phyloP scores from a whole-genome alignment of 2,113 vertebrate species.

The Platanista minor region DNA sequence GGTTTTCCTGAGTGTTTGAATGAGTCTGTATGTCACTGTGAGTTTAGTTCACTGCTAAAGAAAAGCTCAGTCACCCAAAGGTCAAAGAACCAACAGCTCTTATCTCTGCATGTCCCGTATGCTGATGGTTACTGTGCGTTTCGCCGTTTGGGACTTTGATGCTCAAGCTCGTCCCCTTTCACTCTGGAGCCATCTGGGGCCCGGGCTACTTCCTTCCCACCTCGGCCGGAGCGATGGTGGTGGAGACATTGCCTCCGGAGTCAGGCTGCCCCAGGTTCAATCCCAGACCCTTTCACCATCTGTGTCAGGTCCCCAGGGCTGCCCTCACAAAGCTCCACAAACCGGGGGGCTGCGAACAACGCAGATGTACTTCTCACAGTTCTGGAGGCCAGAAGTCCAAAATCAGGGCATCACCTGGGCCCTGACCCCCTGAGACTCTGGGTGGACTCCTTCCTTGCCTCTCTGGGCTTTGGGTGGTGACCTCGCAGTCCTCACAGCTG shows the following conservation, averaged over 20 bases:
- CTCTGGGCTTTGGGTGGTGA: accelerated
- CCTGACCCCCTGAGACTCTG: neutral
- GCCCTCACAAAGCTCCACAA: too few species aligned
- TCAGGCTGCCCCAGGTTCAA: neutral
- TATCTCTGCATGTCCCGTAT: accelerated
- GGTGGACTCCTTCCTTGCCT: accelerated
- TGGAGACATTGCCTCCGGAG: accelerated
- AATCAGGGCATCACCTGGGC: accelerated
- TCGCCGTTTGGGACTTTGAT: accelerated
- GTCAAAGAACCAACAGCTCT: neutral
- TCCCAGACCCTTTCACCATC: accelerated
- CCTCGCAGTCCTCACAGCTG: accelerated
- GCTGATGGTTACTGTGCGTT: accelerated
- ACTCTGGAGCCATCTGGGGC: accelerated
- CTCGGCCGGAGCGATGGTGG: accelerated
- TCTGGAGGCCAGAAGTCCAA: neutral
- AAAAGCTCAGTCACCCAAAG: neutral
- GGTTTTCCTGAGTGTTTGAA: neutral
- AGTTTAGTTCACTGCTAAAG: neutral
- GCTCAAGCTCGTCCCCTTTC: neutral
- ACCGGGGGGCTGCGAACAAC: accelerated
- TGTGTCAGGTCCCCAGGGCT: accelerated
- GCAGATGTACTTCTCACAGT: neutral
- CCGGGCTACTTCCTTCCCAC: accelerated
- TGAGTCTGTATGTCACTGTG: neutral